A percentile compares a stretch with the other conserved stretches of the same genome.
phyloP scores from a whole-genome alignment of 2,113 vertebrate species.

The Protobothrops mucrosquamatus region DNA sequence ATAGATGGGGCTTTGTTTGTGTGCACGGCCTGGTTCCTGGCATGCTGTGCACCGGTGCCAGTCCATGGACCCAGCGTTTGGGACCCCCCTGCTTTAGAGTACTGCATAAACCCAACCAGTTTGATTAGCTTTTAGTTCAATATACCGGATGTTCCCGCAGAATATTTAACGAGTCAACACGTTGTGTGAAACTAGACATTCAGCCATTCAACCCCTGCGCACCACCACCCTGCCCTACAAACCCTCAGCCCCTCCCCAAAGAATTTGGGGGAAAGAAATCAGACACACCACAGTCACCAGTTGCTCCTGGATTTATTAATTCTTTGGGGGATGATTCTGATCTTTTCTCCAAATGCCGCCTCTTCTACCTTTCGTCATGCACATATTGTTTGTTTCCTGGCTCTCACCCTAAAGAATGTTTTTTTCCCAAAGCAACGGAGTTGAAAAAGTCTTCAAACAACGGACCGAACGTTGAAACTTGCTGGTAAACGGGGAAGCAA shows the following conservation, averaged over 20 bases:
- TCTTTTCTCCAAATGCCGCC: not conserved
- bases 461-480: not conserved
- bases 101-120: not conserved
- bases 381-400: not conserved
- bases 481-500: not conserved
- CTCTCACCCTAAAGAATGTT: not conserved
- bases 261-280: not conserved
- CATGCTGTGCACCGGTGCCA: no score
- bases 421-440: not conserved
- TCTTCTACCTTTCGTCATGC: not conserved
- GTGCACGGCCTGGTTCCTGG: no score
- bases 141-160: not conserved
- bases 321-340: not conserved
- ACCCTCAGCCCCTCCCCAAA: not conserved
- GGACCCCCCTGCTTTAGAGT: not conserved
- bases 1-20: no score
- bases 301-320: constrained; percentile 11
- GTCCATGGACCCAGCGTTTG: no score
- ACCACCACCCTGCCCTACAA: not conserved
- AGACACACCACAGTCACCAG: not conserved
- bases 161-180: not conserved
- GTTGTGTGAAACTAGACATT: not conserved
- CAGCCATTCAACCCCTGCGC: not conserved
- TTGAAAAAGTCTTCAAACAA: not conserved
- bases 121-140: not conserved